Conservation (phyloP, 2,797 vertebrate species). For the Oreochromis grahami region DNA sequence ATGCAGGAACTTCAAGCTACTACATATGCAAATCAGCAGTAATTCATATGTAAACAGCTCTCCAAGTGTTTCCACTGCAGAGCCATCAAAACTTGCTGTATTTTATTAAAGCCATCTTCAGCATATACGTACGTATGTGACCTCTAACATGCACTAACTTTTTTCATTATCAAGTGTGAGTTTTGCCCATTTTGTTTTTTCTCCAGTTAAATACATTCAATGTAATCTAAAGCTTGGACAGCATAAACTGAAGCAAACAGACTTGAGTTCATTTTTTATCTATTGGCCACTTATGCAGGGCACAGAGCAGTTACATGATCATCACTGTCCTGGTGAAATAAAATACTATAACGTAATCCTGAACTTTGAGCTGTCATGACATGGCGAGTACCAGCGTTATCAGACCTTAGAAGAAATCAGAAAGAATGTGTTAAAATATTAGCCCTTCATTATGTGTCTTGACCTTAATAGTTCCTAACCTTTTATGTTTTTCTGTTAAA, state of each 20-base stretch:
- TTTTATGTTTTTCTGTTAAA: conserved; percentile 11
- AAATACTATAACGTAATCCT: neutral
- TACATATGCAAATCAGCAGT: neutral
- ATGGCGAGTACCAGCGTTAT: neutral
- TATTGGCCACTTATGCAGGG: neutral
- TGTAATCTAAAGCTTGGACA: neutral
- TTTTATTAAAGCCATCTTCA: neutral
- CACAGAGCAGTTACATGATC: neutral
- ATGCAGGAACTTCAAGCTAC: neutral
- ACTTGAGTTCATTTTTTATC: neutral
- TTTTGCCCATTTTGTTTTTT: neutral
- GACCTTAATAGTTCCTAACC: conserved; percentile 20
- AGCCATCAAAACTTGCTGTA: neutral
- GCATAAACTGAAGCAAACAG: conserved; percentile 22
- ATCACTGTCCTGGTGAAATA: neutral
- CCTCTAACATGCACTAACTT: conserved; percentile 14
- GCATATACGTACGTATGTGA: neutral
- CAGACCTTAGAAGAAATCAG: conserved; percentile 14
- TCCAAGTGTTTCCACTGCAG: neutral
- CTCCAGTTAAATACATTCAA: neutral
- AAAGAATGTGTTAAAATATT: conserved; percentile 14
- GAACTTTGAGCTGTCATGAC: neutral
- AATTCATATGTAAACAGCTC: neutral
- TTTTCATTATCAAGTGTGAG: neutral
- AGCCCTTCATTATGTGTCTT: neutral